phyloP scores from a whole-genome alignment of 2,888 invertebrate genomes.

The Balanococcus diminutus region DNA sequence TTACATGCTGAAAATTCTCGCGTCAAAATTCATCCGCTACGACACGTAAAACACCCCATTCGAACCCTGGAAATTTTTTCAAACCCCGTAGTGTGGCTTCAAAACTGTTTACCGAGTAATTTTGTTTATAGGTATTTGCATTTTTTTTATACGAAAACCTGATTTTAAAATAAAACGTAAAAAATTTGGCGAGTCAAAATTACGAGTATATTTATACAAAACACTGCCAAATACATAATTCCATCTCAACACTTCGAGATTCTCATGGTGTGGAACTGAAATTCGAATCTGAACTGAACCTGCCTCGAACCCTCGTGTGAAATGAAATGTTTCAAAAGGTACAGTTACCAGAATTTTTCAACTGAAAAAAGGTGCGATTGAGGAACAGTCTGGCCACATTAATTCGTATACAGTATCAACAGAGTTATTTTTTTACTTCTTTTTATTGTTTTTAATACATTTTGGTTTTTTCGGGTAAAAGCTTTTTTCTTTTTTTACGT shows the following conservation, averaged over 20 bases:
- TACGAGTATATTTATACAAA: not conserved
- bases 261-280: not conserved
- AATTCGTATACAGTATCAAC: slow-evolving; percentile 29
- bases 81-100: slow-evolving; percentile 28
- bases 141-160: not conserved
- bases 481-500: slow-evolving; percentile 20
- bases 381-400: not conserved
- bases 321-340: not conserved
- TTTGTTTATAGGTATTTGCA: slow-evolving; percentile 28
- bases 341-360: slow-evolving; percentile 29
- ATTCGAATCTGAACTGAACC: not conserved
- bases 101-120: not conserved
- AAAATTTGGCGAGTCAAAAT: not conserved
- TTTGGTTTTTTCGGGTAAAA: not conserved
- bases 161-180: not conserved
- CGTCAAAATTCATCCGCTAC: no score
- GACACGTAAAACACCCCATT: not conserved
- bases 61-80: not conserved
- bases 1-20: no score
- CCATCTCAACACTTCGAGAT: not conserved
- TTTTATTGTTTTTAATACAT: slow-evolving; percentile 14
- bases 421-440: not conserved
- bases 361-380: not conserved
- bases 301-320: not conserved
- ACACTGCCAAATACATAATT: slow-evolving; percentile 28